A percentile compares a stretch with the other conserved stretches of the same genome.
phyloP scores from a whole-genome alignment of 2,113 vertebrate genomes.

The Phrynosoma platyrhinos region DNA sequence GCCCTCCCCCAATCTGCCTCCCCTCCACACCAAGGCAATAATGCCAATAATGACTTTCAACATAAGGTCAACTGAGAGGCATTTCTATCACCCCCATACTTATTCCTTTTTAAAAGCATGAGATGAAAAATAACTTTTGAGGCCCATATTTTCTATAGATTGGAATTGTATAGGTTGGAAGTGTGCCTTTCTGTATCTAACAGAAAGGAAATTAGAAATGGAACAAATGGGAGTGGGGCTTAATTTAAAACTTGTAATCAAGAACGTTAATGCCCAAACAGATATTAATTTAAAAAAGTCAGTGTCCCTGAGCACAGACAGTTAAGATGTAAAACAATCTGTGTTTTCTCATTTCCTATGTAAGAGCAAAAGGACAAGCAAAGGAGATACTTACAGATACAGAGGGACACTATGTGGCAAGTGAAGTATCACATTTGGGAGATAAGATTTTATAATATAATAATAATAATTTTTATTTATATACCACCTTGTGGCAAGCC shows the following conservation, averaged over 20 bases:
- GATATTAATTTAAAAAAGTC: background rate
- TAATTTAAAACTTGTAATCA: conserved; percentile 26
- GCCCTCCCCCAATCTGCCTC: conserved; percentile 9
- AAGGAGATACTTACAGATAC: no score
- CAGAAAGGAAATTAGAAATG: background rate
- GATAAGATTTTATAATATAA: no score
- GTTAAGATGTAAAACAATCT: background rate
- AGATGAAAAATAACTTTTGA: background rate
- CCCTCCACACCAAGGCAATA: conserved; percentile 15
- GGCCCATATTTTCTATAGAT: conserved; percentile 17
- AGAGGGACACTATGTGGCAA: no score
- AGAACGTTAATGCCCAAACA: background rate
- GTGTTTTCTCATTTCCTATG: background rate
- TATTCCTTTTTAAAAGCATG: background rate
- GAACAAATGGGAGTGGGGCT: conserved; percentile 15
- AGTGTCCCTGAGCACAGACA: background rate
- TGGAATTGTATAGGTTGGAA: conserved; percentile 1
- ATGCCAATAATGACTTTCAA: conserved; percentile 39
- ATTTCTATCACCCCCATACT: background rate
- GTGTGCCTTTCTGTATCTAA: conserved; percentile 7
- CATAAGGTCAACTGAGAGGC: conserved; percentile 11
- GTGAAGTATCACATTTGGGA: no score
- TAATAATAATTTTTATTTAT: no score
- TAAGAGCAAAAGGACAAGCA: no score
- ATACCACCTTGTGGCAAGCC: no score